Evolutionary conservation across 2,113 vertebrate species (phyloP).

Genomic region (Phoxinus phoxinus): DNA sequence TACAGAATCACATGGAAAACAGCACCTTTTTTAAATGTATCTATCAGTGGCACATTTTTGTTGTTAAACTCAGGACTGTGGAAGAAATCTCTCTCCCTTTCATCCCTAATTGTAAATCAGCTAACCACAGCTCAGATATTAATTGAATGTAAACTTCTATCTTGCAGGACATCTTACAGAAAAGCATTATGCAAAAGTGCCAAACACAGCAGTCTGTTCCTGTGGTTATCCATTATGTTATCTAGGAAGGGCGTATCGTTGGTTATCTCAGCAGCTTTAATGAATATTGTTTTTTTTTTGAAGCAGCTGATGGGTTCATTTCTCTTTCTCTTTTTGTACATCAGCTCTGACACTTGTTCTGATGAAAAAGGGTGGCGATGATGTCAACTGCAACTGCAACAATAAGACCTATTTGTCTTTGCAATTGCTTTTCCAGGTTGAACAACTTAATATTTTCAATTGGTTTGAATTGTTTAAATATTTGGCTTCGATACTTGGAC

Average conservation of each 20-base stretch:
- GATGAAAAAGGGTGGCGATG: background rate
- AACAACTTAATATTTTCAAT: background rate
- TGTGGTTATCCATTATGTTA: slow-evolving; percentile 43
- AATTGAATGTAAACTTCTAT: background rate
- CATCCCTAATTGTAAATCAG: background rate
- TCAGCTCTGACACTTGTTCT: background rate
- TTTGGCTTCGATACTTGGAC: background rate
- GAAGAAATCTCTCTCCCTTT: background rate
- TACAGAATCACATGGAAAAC: background rate
- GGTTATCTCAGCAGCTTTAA: slow-evolving; percentile 15
- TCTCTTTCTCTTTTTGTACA: background rate
- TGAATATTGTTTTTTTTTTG: slow-evolving; percentile 26
- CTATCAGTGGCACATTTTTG: background rate
- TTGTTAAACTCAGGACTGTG: background rate
- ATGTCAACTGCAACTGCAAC: too few species aligned
- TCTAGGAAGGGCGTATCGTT: background rate
- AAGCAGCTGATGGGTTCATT: background rate
- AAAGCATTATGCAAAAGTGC: background rate
- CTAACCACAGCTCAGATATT: background rate
- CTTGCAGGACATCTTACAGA: background rate
- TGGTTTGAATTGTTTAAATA: background rate
- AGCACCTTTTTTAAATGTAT: background rate
- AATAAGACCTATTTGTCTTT: background rate
- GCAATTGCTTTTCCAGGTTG: background rate
- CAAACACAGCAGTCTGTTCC: background rate